Conservation (phyloP, 2,113 vertebrate species). For the Cynocephalus volans region DNA sequence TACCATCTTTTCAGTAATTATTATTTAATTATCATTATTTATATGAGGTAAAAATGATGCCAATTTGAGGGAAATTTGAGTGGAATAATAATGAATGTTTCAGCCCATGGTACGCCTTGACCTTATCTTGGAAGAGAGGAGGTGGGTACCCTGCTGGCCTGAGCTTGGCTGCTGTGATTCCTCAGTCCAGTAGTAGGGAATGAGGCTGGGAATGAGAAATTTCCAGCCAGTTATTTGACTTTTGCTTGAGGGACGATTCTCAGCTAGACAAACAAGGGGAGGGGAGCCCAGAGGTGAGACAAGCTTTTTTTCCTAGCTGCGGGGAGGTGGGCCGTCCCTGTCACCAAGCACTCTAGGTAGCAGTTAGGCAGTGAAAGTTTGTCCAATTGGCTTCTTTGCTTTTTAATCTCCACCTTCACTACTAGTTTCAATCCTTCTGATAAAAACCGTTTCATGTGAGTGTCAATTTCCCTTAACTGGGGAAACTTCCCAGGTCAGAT, state of each 20-base stretch:
- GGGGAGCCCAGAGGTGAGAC: background rate
- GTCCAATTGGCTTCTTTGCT: background rate
- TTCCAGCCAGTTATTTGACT: background rate
- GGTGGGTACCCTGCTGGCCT: background rate
- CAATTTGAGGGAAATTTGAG: background rate
- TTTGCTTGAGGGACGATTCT: background rate
- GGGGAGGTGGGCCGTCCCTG: too few species aligned
- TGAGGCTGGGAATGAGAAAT: background rate
- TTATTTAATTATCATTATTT: background rate
- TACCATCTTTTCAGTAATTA: background rate
- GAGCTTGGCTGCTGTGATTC: background rate
- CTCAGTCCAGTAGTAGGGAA: background rate
- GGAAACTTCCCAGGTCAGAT: constrained; percentile 14
- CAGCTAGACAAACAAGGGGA: background rate
- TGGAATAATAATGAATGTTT: background rate
- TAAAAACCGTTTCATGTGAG: background rate
- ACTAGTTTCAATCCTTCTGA: background rate
- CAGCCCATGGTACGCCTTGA: background rate
- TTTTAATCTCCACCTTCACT: background rate
- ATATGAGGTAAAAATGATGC: background rate
- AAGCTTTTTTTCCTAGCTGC: background rate
- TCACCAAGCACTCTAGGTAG: background rate
- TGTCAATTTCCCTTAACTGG: constrained; percentile 46
- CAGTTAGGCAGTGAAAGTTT: background rate
- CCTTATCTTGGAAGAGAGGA: background rate